Evolutionary conservation across 2,113 vertebrate genomes (phyloP).

Genomic region (Petroica traversi): DNA sequence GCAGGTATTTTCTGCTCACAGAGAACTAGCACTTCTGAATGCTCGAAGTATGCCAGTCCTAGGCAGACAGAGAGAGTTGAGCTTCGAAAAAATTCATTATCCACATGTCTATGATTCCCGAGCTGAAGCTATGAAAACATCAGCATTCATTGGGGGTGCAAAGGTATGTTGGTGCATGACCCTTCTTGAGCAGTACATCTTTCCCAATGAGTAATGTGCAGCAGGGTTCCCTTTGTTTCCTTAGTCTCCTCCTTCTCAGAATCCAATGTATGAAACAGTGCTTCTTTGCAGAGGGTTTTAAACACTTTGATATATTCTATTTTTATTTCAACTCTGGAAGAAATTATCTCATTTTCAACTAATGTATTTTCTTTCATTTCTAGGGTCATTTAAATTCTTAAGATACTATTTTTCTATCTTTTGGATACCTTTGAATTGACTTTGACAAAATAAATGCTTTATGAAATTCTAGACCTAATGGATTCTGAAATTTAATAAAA

Average conservation of each 20-base stretch:
- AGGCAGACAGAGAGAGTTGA: slow-evolving; percentile 77
- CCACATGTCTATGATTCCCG: slow-evolving; percentile 93
- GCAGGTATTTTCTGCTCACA: slow-evolving; percentile 57
- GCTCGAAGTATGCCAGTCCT: slow-evolving; percentile 83
- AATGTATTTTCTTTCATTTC: neutral
- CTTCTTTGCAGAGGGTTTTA: neutral
- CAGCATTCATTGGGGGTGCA: slow-evolving; percentile 93
- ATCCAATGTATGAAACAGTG: neutral
- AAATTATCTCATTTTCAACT: neutral
- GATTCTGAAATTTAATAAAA: slow-evolving; percentile 3
- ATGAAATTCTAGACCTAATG: neutral
- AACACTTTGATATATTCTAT: neutral
- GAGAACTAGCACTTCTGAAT: slow-evolving; percentile 88
- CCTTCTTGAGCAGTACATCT: neutral
- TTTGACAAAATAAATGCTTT: neutral
- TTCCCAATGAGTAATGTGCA: neutral
- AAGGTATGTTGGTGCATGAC: slow-evolving; percentile 78
- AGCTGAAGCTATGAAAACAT: slow-evolving; percentile 88
- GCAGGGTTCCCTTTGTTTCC: neutral
- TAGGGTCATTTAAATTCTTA: neutral
- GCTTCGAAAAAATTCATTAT: slow-evolving; percentile 83
- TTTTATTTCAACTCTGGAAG: neutral
- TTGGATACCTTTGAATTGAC: neutral
- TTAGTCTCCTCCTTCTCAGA: neutral
- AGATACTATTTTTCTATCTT: neutral